phyloP scores from a whole-genome alignment of 2,888 invertebrate species.

The Liodrosophila aerea region DNA sequence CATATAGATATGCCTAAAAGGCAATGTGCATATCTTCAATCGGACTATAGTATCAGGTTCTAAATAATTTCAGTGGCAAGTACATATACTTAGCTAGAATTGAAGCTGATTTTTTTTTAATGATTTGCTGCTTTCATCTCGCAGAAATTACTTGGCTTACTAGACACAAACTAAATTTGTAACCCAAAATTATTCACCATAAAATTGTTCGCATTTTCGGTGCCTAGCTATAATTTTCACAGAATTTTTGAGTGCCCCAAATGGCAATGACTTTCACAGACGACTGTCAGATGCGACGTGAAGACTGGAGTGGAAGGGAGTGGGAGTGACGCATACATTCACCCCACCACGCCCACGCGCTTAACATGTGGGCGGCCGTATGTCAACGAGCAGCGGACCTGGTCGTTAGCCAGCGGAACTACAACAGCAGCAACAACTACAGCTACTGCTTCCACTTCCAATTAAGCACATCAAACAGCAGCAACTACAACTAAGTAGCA shows the following conservation, averaged over 20 bases:
- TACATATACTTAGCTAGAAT: too few relatives aligned
- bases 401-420: slow-evolving; percentile 4
- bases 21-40: too few relatives aligned
- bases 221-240: slow-evolving; percentile 10
- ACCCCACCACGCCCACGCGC: slow-evolving; percentile 10
- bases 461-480: slow-evolving; percentile 30
- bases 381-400: neutral
- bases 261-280: slow-evolving; percentile 35
- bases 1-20: too few relatives aligned
- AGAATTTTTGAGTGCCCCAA: slow-evolving; percentile 12
- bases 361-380: neutral
- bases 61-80: too few relatives aligned
- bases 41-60: too few relatives aligned
- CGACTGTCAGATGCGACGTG: slow-evolving; percentile 20
- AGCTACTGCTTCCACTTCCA: slow-evolving; percentile 21
- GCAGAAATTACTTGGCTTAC: too few relatives aligned
- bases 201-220: neutral
- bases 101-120: too few relatives aligned
- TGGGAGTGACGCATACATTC: neutral
- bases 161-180: too few relatives aligned
- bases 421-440: slow-evolving; percentile 1
- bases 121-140: too few relatives aligned
- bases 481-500: slow-evolving; percentile 8
- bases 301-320: neutral
- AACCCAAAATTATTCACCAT: too few relatives aligned